Evolutionary conservation across 2,113 vertebrate species (phyloP).

Genomic region (Rhabdornis inornatus): DNA sequence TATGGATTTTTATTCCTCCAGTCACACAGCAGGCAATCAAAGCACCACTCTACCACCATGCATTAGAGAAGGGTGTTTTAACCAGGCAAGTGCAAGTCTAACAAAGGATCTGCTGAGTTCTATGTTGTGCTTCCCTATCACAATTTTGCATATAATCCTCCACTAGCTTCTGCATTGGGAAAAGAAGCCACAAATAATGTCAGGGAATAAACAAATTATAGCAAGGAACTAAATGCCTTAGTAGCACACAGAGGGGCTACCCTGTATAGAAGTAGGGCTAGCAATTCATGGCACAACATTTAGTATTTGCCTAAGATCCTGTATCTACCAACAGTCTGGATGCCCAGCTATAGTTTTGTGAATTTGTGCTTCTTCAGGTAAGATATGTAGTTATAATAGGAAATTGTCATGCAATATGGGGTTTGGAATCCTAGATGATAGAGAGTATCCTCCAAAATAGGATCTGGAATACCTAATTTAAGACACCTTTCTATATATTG

Average conservation of each 20-base stretch:
- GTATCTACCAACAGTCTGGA: background rate
- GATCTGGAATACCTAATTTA: background rate
- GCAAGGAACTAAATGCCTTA: background rate
- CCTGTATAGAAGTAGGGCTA: background rate
- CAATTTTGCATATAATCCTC: background rate
- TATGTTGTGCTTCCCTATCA: background rate
- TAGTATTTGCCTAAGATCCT: background rate
- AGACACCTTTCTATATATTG: background rate
- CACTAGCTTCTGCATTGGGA: background rate
- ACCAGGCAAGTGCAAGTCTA: background rate
- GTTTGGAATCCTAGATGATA: background rate
- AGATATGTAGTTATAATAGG: background rate
- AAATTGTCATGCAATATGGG: background rate
- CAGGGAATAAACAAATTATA: background rate
- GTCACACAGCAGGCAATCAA: background rate
- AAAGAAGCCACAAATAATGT: background rate
- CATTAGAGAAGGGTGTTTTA: background rate
- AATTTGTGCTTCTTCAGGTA: background rate
- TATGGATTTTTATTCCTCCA: background rate
- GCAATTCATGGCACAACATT: background rate
- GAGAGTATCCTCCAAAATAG: background rate
- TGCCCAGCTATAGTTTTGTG: background rate
- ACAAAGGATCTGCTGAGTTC: background rate
- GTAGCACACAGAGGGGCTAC: background rate
- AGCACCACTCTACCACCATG: background rate